Percentiles rank a stretch among this genome's conserved stretches.
phyloP scores from a whole-genome alignment of 2,113 vertebrate genomes.

The Cariama cristata region DNA sequence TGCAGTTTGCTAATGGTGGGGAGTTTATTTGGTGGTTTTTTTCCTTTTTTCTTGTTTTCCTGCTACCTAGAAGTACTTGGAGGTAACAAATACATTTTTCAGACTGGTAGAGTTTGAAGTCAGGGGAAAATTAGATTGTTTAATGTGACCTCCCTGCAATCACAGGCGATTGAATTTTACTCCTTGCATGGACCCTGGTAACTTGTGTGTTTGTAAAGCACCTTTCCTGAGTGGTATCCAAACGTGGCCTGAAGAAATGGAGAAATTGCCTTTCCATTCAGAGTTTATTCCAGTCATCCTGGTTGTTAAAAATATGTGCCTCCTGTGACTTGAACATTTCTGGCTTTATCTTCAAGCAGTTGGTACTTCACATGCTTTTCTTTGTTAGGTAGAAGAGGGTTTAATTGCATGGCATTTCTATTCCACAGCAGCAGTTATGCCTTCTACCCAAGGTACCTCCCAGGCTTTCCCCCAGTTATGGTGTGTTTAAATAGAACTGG shows the following conservation, averaged over 20 bases:
- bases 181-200: too few relatives aligned
- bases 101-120: neutral
- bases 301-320: neutral
- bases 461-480: neutral
- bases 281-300: neutral
- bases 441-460: neutral
- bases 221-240: neutral
- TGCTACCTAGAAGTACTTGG: neutral
- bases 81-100: neutral
- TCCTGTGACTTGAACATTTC: neutral
- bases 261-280: neutral
- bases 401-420: neutral
- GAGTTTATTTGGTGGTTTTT: neutral
- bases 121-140: neutral
- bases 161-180: neutral
- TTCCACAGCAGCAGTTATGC: neutral
- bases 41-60: neutral
- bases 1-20: accelerated
- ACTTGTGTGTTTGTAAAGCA: neutral
- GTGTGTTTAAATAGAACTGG: neutral
- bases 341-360: neutral
- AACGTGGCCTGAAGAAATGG: neutral
- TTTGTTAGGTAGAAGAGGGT: neutral
- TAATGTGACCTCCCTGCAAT: neutral
- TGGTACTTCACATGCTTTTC: neutral